Conservation (phyloP, 1,140 invertebrate genomes). For the Pseudomyrmex concolor region DNA sequence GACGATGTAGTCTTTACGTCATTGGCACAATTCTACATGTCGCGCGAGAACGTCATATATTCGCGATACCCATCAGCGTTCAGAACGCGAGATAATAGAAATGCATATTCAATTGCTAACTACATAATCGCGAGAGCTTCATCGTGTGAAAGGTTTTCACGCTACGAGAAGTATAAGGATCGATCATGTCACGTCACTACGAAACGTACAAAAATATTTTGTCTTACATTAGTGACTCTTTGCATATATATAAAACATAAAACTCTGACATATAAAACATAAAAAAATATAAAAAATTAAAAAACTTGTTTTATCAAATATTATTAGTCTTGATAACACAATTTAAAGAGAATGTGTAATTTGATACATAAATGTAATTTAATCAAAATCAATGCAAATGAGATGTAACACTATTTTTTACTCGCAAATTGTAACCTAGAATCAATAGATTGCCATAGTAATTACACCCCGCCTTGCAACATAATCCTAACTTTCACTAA, state of each 20-base stretch:
- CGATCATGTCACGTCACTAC: background rate
- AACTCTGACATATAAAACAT: background rate
- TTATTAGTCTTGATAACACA: background rate
- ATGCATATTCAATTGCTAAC: constrained; percentile 1
- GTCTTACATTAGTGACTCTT: too few relatives aligned
- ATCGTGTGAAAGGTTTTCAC: constrained; percentile 12
- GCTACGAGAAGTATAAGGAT: constrained; percentile 3
- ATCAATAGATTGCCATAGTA: constrained; percentile 5
- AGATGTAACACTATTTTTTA: background rate
- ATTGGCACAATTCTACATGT: constrained; percentile 22
- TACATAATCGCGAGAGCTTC: background rate
- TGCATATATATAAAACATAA: too few relatives aligned
- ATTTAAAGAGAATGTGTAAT: background rate
- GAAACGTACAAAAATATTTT: background rate
- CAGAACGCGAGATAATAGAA: constrained; percentile 23
- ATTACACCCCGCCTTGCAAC: constrained; percentile 9
- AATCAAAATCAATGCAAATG: background rate
- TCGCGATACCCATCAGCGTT: background rate
- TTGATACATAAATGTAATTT: background rate
- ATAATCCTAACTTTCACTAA: constrained; percentile 46
- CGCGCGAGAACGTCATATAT: constrained; percentile 2
- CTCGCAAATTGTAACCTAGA: background rate
- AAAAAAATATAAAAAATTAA: background rate
- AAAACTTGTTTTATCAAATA: background rate
- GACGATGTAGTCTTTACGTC: constrained; percentile 7